Evolutionary conservation across 2,113 vertebrate species (phyloP).

Genomic region (Oncorhynchus gorbuscha): DNA sequence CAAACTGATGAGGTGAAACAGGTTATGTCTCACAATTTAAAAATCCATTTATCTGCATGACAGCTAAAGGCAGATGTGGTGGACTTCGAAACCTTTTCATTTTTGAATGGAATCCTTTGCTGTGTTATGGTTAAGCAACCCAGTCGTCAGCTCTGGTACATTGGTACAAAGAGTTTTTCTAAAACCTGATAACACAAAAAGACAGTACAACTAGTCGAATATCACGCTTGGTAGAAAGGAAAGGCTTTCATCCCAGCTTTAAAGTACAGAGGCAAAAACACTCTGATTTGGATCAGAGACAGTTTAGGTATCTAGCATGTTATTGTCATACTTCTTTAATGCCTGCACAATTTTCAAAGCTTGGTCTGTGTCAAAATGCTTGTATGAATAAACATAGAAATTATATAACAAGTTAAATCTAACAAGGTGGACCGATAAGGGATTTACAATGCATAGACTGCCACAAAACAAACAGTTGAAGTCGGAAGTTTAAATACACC

Average conservation of each 20-base stretch:
- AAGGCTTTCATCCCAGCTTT: neutral
- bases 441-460: conserved; percentile 3
- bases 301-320: neutral
- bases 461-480: neutral
- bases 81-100: neutral
- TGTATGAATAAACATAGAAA: neutral
- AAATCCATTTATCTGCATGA: conserved; percentile 23
- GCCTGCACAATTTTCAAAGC: neutral
- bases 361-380: neutral
- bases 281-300: neutral
- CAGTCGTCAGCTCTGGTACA: neutral
- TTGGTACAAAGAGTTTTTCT: neutral
- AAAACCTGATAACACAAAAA: neutral
- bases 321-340: neutral
- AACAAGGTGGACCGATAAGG: neutral
- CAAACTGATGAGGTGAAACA: conserved; percentile 33
- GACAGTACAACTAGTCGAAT: neutral
- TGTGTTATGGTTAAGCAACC: neutral
- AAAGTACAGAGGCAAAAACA: neutral
- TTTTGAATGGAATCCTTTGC: too few species aligned
- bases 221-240: neutral
- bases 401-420: neutral
- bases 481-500: too few species aligned
- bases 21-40: conserved; percentile 14
- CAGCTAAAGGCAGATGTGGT: conserved; percentile 2